Evolutionary conservation across 2,113 vertebrate species (phyloP).

Genomic region (Thymallus thymallus): DNA sequence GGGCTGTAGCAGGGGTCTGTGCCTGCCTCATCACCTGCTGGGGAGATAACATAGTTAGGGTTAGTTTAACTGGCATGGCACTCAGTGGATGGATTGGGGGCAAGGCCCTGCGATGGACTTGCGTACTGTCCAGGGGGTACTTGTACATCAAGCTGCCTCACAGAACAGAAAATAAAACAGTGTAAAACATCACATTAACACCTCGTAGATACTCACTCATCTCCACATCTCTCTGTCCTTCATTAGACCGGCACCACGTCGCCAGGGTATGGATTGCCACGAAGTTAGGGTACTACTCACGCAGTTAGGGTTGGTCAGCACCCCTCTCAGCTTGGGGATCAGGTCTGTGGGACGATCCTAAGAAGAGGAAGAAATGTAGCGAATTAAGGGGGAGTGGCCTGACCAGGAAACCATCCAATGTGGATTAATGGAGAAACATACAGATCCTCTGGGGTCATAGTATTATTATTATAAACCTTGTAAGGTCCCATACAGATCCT

Average conservation of each 20-base stretch:
- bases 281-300: constrained; percentile 98
- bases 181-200: background rate
- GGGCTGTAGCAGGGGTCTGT: constrained; percentile 88
- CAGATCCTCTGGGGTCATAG: constrained; percentile 93
- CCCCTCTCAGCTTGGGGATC: constrained; percentile 88
- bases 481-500: too few relatives aligned
- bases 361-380: background rate
- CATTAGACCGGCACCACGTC: constrained; percentile 90
- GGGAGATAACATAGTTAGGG: constrained; percentile 50
- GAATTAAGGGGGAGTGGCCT: too few relatives aligned
- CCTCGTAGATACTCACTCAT: constrained; percentile 79
- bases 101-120: too few relatives aligned
- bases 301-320: constrained; percentile 97
- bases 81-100: too few relatives aligned
- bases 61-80: too few relatives aligned
- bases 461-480: constrained; percentile 42
- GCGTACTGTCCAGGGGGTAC: too few relatives aligned
- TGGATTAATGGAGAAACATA: too few relatives aligned
- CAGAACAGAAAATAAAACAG: background rate
- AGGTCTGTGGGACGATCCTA: constrained; percentile 90
- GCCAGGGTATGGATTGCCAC: constrained; percentile 95
- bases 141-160: background rate
- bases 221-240: constrained; percentile 82
- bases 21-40: constrained; percentile 85
- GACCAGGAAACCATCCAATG: too few relatives aligned